Evolutionary conservation across 2,113 vertebrate genomes (phyloP), one percentile per base, ranked within the genome.

Genomic region (Plectropomus leopardus): DNA sequence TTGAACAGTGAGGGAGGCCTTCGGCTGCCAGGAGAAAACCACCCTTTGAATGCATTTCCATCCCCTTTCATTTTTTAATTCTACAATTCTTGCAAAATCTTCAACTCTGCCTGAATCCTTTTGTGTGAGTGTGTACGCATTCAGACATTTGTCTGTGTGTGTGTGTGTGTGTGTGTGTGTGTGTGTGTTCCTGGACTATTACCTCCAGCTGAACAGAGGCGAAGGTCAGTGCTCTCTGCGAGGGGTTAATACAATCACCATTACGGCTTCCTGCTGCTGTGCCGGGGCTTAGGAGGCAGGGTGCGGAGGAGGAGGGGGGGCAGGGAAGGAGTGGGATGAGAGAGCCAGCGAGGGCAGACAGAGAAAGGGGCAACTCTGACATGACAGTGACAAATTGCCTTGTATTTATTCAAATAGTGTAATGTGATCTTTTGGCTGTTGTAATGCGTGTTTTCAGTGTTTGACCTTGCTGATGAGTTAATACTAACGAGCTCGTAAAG

Each of bases 351-450:
- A 85, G 79, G 84, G 85, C 86, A 90, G 88, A 85, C 88, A 93
- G 95, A 94, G 93, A 89, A 93, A 94, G 94, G 94, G 90, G 91
- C 94, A 92, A 94, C 93, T 91, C 88, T 96, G 96, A 96, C 93
- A 93, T 96, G 96, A 97, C 96, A 97, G 95, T 98, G 96, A 98
- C 96, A 98, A 98, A 97, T 98, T 96, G 95, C 96, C 95, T 95
- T 91, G 94, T 96, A 96, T 97, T 97, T 98, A 98, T 97, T 97
- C 97, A 97, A 98, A 97, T 97, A 90, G 91, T 94, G 96, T 96
- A 97, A 98, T 89, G 93, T 90, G 97, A 97, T 98, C 95, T 95
- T 92, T 93, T 89, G 93, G 93, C 95, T 95, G 94, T 95, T 96
- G 94, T 94, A 96, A 96, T 96, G 94, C 95, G 94, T 94, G 94